These are phyloP conservation scores for Regulus satrapa DNA, from an alignment of 2,113 vertebrate genomes.

Conservation along the genomic window DNA sequence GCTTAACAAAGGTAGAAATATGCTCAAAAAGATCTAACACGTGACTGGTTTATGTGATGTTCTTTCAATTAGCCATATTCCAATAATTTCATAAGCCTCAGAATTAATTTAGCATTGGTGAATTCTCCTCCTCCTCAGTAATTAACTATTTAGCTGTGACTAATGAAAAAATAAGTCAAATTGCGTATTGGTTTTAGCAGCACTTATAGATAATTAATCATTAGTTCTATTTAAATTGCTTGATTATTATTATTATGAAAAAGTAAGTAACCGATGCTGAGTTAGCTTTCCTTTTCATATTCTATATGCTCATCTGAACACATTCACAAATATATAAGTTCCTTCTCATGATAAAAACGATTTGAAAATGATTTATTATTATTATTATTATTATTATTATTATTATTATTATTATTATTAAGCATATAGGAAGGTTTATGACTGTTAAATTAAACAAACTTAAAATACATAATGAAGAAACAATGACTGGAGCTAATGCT, in stretches of 20 bases:
- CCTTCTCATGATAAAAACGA: background rate
- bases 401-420: no score
- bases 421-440: background rate
- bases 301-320: background rate
- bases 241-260: background rate
- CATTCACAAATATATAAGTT: background rate
- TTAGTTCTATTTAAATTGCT: background rate
- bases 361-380: background rate
- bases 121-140: background rate
- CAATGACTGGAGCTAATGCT: background rate
- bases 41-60: background rate
- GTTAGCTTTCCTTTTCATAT: background rate
- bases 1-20: background rate
- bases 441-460: background rate
- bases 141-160: background rate
- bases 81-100: background rate
- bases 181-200: background rate
- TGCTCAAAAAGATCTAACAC: background rate
- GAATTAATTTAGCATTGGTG: background rate
- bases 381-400: no score
- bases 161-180: constrained; percentile 8
- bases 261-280: background rate
- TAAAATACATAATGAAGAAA: background rate
- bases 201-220: background rate
- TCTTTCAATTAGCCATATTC: background rate